A percentile compares a stretch with the other conserved stretches of the same genome.
phyloP scores from a whole-genome alignment of 2,888 invertebrate species.

The Thymelicus lineola region DNA sequence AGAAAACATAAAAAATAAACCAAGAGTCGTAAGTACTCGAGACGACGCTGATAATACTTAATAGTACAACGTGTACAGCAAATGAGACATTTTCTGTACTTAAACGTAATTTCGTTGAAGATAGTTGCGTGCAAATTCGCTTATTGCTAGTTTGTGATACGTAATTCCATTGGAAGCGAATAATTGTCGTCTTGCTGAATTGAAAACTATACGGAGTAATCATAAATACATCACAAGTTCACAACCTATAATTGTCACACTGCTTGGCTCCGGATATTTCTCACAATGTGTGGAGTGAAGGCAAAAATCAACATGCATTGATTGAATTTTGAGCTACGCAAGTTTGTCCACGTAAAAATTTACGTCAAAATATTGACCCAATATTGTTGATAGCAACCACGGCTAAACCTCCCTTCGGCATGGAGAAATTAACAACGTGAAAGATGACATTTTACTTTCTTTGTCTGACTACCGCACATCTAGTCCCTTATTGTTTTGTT shows the following conservation, averaged over 20 bases:
- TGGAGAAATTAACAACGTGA: no score
- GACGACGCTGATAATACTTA: conserved; percentile 17
- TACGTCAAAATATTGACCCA: no score
- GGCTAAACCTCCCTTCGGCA: no score
- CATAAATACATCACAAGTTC: neutral
- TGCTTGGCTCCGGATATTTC: neutral
- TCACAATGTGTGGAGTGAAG: no score
- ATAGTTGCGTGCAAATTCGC: conserved; percentile 20
- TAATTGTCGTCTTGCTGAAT: conserved; percentile 14
- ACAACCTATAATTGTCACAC: neutral
- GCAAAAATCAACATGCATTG: no score
- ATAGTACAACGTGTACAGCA: conserved; percentile 10
- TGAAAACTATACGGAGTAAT: neutral
- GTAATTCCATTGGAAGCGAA: neutral
- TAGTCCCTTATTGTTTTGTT: no score
- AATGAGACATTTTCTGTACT: conserved; percentile 34
- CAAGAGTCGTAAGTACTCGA: neutral
- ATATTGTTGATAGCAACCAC: no score
- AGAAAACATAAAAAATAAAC: neutral
- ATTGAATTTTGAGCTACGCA: no score
- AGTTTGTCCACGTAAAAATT: no score
- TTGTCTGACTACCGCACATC: no score
- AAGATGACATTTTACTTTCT: no score
- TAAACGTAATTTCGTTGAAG: conserved; percentile 22
- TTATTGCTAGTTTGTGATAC: conserved; percentile 22